phyloP scores from a whole-genome alignment of 1,140 invertebrate species.

The Plectus sambesii region DNA sequence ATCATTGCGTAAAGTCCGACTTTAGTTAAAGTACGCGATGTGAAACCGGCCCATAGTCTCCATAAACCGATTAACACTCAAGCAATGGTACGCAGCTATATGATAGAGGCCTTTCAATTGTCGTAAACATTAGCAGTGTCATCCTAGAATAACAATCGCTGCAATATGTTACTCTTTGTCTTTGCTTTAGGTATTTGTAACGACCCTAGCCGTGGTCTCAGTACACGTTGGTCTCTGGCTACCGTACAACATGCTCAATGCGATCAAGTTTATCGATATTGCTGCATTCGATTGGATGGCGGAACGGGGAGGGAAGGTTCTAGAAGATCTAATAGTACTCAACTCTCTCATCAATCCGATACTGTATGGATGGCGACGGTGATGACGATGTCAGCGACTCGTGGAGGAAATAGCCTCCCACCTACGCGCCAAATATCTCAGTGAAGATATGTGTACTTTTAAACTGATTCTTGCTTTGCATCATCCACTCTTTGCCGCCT shows the following conservation, averaged over 20 bases:
- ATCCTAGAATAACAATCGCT: not conserved
- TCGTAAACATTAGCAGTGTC: too few relatives aligned
- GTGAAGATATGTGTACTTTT: too few relatives aligned
- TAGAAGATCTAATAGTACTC: constrained; percentile 37
- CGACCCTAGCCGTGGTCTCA: constrained; percentile 29
- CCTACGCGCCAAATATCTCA: too few relatives aligned
- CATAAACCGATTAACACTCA: constrained; percentile 15
- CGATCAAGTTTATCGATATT: constrained; percentile 28
- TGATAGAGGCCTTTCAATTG: too few relatives aligned
- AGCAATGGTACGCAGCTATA: too few relatives aligned
- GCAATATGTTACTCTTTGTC: constrained; percentile 1
- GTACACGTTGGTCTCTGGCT: constrained; percentile 36
- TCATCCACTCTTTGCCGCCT: too few relatives aligned
- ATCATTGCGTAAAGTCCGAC: too few relatives aligned
- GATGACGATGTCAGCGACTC: too few relatives aligned
- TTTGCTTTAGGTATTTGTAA: constrained; percentile 24
- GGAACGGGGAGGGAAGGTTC: constrained; percentile 22
- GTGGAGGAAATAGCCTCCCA: too few relatives aligned
- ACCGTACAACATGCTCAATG: constrained; percentile 37
- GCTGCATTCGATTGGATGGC: constrained; percentile 17
- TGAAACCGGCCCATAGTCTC: too few relatives aligned
- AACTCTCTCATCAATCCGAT: constrained; percentile 36
- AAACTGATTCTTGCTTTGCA: too few relatives aligned
- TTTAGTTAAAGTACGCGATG: too few relatives aligned
- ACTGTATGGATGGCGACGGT: constrained; percentile 26